Evolutionary conservation across 2,113 vertebrate species (phyloP), one percentile per base, ranked within the genome.

Genomic region (Cyanoderma ruficeps): DNA sequence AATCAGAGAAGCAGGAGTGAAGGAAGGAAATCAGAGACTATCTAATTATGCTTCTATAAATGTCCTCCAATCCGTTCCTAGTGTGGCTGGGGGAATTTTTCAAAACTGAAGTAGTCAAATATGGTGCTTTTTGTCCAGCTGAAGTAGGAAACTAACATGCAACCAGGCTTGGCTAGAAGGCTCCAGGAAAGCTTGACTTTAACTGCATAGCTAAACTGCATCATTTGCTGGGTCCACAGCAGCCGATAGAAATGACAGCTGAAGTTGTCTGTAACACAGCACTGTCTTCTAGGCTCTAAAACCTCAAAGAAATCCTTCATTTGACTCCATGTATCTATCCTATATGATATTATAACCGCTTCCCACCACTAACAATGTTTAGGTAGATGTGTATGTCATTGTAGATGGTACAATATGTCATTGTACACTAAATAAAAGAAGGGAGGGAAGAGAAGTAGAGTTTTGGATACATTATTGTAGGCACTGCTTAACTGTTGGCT

Each of bases 11-110:
- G 55, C 20, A 92, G 63, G 33, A 63, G 33, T 56, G 93, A 33
- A 67, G 50, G 83, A 92, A 94, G 83, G 59, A 96, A 92, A 63
- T 93, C 27, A 81, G 24, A 83, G 22, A 52, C 76, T 63, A 14
- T 72, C 27, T 96, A 71, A 94, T 91, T 86, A 84, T 75, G 14
- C 50, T 83, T 82, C 71, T 83, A 55, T 84, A 89, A 97, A 89
- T 78, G n/a, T 79, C 37, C 55, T 96, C 55, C 49, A 90, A 93
- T 87, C 79, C 35, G 86, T 83, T 91, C 52, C 71, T 94, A 93
- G n/a, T 69, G 47, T 90, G 46, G 5, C 82, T 7, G 19, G 35
- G 55, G n/a, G 39, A 59, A 84, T 20, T 89, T 94, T 85, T 82
- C 37, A 82, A 97, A 96, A 70, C 35, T 37, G 31, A 74, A 68